Conservation (phyloP, 64 coral and sea anemone species). For the Stichodactyla mertensii region DNA sequence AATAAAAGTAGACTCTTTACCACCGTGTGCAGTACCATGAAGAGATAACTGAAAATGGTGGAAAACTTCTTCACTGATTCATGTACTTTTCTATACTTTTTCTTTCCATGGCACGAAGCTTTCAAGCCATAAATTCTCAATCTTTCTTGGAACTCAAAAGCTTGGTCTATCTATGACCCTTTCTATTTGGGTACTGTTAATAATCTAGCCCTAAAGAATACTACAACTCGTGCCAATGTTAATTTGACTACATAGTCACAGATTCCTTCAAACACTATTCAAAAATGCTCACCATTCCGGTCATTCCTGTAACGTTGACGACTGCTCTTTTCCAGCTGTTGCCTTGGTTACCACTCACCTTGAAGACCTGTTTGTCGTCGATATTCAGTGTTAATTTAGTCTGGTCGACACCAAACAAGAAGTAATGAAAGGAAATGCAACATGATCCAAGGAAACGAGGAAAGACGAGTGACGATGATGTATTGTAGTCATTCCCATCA, state of each 20-base stretch:
- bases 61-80: no score
- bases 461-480: not conserved
- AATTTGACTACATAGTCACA: no score
- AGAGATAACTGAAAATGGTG: not conserved
- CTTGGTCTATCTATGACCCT: no score
- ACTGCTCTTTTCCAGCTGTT: not conserved
- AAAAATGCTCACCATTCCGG: not conserved
- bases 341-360: conserved; percentile 1
- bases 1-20: not conserved
- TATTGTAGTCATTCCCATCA: not conserved
- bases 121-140: no score
- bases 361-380: not conserved
- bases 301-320: not conserved
- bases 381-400: not conserved
- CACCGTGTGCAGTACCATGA: not conserved
- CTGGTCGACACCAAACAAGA: not conserved
- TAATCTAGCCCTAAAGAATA: no score
- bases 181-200: no score
- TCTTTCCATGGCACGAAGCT: no score
- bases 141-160: no score
- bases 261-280: not conserved
- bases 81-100: no score
- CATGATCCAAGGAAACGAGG: not conserved
- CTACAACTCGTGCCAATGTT: no score
- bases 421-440: not conserved